Conservation (phyloP, 2,113 vertebrate genomes). For the Heterocephalus glaber region DNA sequence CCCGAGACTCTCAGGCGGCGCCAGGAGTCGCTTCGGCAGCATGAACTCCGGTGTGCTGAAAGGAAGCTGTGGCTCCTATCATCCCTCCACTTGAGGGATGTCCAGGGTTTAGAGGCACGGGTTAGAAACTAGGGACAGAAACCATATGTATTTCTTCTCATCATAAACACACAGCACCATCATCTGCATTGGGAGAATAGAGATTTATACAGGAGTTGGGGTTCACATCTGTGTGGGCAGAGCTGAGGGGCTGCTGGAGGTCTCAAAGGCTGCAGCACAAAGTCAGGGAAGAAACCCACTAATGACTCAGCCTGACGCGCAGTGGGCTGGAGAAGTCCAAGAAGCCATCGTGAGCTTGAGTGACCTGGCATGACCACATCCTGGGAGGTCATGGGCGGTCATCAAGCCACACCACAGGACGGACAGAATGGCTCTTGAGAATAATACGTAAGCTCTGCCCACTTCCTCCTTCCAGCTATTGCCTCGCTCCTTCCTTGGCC, state of each 20-base stretch:
- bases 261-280: neutral
- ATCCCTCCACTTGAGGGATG: neutral
- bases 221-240: neutral
- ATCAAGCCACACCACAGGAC: neutral
- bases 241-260: neutral
- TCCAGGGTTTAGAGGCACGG: neutral
- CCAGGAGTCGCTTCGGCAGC: neutral
- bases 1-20: neutral
- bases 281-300: neutral
- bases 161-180: neutral
- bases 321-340: neutral
- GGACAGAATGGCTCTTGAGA: neutral
- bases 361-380: neutral
- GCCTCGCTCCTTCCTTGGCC: neutral
- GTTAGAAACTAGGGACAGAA: neutral
- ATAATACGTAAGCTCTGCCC: neutral
- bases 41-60: neutral
- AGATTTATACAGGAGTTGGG: neutral
- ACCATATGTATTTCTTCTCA: neutral
- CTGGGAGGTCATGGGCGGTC: neutral
- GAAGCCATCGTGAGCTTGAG: neutral
- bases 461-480: neutral
- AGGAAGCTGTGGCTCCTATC: neutral
- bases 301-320: neutral
- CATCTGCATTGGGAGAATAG: neutral